Base-by-base conservation (phyloP, 1,140 invertebrate genomes). In the Pseudomyrmex concolor region DNA sequence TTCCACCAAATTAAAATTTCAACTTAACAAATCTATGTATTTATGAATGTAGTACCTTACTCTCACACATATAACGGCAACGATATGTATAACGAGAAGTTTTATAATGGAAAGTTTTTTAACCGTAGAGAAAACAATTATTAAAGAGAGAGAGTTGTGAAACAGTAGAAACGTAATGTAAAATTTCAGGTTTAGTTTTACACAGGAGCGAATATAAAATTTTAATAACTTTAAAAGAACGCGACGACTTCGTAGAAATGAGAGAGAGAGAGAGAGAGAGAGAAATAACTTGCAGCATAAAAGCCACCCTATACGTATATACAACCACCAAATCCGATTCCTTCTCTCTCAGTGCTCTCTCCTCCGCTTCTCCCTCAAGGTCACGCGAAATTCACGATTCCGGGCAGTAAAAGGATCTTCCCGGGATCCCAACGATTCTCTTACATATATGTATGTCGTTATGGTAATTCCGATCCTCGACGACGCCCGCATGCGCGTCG, bases 391-490 rank as follows among this genome's bases (percentile, higher is more conserved):
- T 80, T 86, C 87, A 73, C 84, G 60, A 86, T 86, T 83, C 63
- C 57, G 62, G 17, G 43, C 17, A 50, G 74, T 63, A 80, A 82
- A 82, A 84, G 88, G 78, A 89, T 88, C 85, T 60, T 50, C 22
- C 67, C 22, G 72, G 22, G 84, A 76, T 86, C 82, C 68, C 81
- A 66, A 59, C 73, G 84, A 68, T 77, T 77, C 86, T 90, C 83
- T 51, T 90, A 85, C 87, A 90, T 90, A 90, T 89, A 90, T 90
- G 89, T 85, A 90, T 90, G 87, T 90, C 89, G 89, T 90, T 90
- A 90, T 90, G 89, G 87, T 90, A 90, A 90, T 89, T 86, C 12
- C 51, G 83, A 78, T 89, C 66, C 70, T 72, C 80, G 67, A 77
- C 48, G 84, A 72, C 48, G 67, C 34, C 66, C 82, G 71, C 63